These are phyloP conservation scores for Nebria ingens DNA, from an alignment of 1,140 invertebrate species.

Conservation along the genomic window DNA sequence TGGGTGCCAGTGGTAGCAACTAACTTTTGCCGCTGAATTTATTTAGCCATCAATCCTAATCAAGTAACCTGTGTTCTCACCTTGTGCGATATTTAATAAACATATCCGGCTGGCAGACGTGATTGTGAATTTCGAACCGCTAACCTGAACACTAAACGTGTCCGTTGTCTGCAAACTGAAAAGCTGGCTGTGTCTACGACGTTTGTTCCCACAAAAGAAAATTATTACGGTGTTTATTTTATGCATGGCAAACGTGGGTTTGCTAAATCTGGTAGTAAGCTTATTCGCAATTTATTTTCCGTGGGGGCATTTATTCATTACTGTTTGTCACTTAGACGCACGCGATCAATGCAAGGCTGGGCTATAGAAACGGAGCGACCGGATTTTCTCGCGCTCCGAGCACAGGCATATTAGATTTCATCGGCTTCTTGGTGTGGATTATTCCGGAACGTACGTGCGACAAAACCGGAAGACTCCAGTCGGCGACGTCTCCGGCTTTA, in stretches of 20 bases:
- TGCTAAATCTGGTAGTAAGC: constrained; percentile 3
- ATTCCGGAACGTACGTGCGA: background rate
- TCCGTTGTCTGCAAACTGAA: too few species aligned
- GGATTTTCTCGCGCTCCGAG: background rate
- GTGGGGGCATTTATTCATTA: constrained; percentile 5
- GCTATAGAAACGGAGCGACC: background rate
- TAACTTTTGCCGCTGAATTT: background rate
- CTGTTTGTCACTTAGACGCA: background rate
- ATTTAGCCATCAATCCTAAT: background rate
- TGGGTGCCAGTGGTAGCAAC: too few species aligned
- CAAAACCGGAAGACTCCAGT: background rate
- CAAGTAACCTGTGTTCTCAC: background rate
- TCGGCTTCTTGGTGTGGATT: background rate
- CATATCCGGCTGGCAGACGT: background rate
- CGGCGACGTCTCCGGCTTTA: too few species aligned
- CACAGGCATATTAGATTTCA: background rate
- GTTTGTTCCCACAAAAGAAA: background rate
- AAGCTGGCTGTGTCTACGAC: background rate
- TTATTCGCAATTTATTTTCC: constrained; percentile 9
- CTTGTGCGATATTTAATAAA: background rate
- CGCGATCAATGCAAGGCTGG: background rate
- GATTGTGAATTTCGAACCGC: too few species aligned
- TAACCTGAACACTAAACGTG: too few species aligned
- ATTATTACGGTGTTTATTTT: constrained; percentile 8
- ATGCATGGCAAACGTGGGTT: constrained; percentile 1